phyloP scores from a whole-genome alignment of 37 sponge, comb jelly and placozoan genomes.

The Halisarca cf. caerulea region DNA sequence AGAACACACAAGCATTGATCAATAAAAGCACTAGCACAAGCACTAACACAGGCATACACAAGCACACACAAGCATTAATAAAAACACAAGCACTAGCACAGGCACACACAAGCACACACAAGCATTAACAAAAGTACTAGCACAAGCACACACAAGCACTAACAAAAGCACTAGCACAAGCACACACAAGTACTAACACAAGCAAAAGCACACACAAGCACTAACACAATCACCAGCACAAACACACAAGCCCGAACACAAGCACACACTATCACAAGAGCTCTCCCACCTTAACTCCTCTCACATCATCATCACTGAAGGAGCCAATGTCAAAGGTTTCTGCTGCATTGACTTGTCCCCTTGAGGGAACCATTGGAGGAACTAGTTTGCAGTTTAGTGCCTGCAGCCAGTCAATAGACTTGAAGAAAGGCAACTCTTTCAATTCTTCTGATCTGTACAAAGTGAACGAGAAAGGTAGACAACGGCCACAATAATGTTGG shows the following conservation, averaged over 20 bases:
- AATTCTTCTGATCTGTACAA: slow-evolving; percentile 64
- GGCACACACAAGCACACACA: neutral
- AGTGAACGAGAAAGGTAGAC: neutral
- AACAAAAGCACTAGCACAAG: too few species aligned
- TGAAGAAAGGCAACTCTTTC: slow-evolving; percentile 71
- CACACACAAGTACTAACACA: neutral
- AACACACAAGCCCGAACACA: neutral
- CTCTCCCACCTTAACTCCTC: slow-evolving; percentile 72
- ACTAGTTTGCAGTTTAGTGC: slow-evolving; percentile 46
- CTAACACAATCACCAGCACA: neutral
- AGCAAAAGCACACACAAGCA: neutral
- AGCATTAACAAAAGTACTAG: too few species aligned
- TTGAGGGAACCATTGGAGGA: slow-evolving; percentile 93
- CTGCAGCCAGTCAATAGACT: slow-evolving; percentile 57
- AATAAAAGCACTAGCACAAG: too few species aligned
- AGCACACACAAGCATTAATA: too few species aligned
- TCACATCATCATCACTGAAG: slow-evolving; percentile 92
- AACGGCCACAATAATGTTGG: too few species aligned
- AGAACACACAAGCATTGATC: too few species aligned
- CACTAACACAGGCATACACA: too few species aligned
- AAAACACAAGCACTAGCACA: too few species aligned
- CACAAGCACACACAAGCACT: too few species aligned
- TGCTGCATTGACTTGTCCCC: slow-evolving; percentile 97
- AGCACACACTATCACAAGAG: neutral
- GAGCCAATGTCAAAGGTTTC: slow-evolving; percentile 96